Conservation (phyloP, 1,140 invertebrate genomes). For the Hypsibius dujardini region DNA sequence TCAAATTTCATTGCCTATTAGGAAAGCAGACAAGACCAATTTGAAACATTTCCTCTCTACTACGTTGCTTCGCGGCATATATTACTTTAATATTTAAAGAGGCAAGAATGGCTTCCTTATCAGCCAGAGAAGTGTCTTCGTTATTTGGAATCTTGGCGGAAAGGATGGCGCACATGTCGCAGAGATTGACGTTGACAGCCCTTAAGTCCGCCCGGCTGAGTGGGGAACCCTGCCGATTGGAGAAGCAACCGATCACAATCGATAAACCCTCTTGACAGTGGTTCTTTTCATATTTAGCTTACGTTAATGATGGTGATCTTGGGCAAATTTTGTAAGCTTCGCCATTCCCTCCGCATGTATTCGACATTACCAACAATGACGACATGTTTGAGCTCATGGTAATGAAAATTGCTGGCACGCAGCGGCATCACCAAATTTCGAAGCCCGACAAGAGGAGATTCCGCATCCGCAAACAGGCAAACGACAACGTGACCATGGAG, state of each 20-base stretch:
- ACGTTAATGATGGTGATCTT: constrained; percentile 98
- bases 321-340: constrained; percentile 96
- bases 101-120: constrained; percentile 97
- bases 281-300: constrained; percentile 38
- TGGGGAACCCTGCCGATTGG: constrained; percentile 64
- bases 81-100: constrained; percentile 99
- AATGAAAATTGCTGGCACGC: constrained; percentile 93
- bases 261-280: too few relatives aligned
- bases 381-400: constrained; percentile 97
- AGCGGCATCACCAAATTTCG: constrained; percentile 35
- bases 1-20: constrained; percentile 99
- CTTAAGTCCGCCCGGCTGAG: constrained; percentile 91
- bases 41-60: too few relatives aligned
- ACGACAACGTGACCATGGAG: constrained; percentile 95
- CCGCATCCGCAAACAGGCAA: constrained; percentile 92
- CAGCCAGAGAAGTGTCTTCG: constrained; percentile 94
- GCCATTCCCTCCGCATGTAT: constrained; percentile 91
- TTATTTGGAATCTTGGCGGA: constrained; percentile 84
- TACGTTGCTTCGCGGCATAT: too few relatives aligned
- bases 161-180: constrained; percentile 95
- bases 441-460: constrained; percentile 77
- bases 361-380: constrained; percentile 97
- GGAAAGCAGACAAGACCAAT: too few relatives aligned
- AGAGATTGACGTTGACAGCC: constrained; percentile 96
- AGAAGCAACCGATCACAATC: too few relatives aligned